Evolutionary conservation across 2,113 vertebrate species (phyloP).

Genomic region (Campylomormyrus numenius): DNA sequence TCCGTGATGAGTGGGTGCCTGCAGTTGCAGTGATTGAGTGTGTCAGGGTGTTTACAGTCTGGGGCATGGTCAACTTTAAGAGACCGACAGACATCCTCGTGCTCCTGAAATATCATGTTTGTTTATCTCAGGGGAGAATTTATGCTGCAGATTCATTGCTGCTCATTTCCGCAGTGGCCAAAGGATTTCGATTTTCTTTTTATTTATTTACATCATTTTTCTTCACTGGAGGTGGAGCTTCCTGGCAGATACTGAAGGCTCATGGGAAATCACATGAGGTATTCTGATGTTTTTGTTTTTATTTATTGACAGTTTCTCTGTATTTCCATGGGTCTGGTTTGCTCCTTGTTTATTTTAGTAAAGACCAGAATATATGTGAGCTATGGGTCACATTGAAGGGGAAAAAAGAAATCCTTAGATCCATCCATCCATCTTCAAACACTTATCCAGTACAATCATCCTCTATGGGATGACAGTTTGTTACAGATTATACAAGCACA

Average conservation of each 20-base stretch:
- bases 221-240: conserved; percentile 42
- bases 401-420: not conserved
- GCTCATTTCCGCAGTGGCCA: conserved; percentile 50
- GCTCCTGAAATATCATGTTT: conserved; percentile 60
- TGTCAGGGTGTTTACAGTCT: conserved; percentile 47
- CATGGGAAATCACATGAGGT: conserved; percentile 44
- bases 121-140: conserved; percentile 63
- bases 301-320: not conserved
- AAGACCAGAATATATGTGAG: not conserved
- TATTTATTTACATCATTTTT: conserved; percentile 63
- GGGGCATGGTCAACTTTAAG: conserved; percentile 56
- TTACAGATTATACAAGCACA: not conserved
- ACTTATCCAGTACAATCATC: not conserved
- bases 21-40: conserved; percentile 32
- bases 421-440: not conserved
- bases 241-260: conserved; percentile 43
- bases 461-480: not conserved
- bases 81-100: conserved; percentile 44
- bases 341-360: not conserved
- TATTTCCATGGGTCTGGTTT: not conserved
- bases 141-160: conserved; percentile 65
- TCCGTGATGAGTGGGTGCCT: conserved; percentile 41
- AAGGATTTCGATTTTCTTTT: conserved; percentile 62
- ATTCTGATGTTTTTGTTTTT: conserved; percentile 43
- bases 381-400: not conserved